Conservation (phyloP, 1,140 invertebrate species). For the Scaptomyza pallida region DNA sequence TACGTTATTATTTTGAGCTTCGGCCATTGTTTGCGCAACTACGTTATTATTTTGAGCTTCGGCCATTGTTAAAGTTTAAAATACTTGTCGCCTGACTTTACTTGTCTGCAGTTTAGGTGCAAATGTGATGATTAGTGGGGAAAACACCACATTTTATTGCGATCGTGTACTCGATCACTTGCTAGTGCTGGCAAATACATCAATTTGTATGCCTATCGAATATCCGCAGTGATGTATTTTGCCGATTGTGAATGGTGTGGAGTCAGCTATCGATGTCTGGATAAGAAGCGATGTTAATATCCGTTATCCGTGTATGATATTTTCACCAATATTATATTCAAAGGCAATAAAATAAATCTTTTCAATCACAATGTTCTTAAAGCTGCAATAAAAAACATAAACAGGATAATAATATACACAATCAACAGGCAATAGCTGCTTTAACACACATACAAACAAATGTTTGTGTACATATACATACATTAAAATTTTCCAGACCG, state of each 20-base stretch:
- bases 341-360: neutral
- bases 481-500: conserved; percentile 25
- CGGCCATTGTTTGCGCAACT: conserved; percentile 35
- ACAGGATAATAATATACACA: neutral
- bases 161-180: neutral
- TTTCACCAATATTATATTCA: neutral
- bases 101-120: neutral
- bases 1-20: neutral
- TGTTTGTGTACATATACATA: conserved; percentile 5
- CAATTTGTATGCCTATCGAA: neutral
- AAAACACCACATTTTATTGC: conserved; percentile 10
- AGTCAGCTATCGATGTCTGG: neutral
- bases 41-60: neutral
- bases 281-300: neutral
- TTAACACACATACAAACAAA: neutral
- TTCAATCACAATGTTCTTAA: neutral
- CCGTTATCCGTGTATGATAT: neutral
- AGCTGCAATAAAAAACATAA: neutral
- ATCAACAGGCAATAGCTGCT: neutral
- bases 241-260: neutral
- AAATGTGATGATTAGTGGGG: neutral
- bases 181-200: neutral
- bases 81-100: neutral
- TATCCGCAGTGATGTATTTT: neutral
- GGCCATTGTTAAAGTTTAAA: conserved; percentile 17